Base-by-base conservation (phyloP, 30 jellyfish, hydroid and myxozoan species). In the Aurelia sp. region DNA sequence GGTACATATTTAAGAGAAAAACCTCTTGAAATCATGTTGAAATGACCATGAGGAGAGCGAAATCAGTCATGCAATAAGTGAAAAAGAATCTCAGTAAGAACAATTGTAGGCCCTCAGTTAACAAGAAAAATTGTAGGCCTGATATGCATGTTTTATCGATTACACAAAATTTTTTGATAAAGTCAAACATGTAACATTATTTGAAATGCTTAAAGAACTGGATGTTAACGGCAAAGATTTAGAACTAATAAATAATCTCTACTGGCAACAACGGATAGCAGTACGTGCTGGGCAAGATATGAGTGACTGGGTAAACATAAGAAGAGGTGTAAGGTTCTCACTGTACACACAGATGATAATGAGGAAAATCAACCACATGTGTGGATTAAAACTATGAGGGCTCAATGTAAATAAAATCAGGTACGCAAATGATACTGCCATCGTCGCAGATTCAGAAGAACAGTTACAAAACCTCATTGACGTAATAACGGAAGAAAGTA, bases 291-390 rank as follows among this genome's bases (percentile, higher is more conserved):
- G 82, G 74, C 60, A 80, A 80, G 83, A 80, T 80, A 64, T 64
- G 91, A 80, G 91, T 63, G 83, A 80, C 91, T 80, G 83, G 91
- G 83, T 80, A 80, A 80, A 80, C 83, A 80, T 47, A 80, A 74
- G 82, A 80, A 80, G 91, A 80, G 91, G 74, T 65, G 73, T 80
- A 80, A 48, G 91, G 48, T 57, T 57, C 66, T 57, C 66, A n/a
- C n/a, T 57, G 66, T 57, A 57, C 66, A 57, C 66, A 57, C 17
- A 57, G n/a, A 13, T 57, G 17, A 57, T 57, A 13, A 57, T 57
- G 66, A 57, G 15, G n/a, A 57, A 57, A 57, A 57, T 57, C n/a
- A 57, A n/a, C n/a, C n/a, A 57, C 15, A 15, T 13, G 15, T n/a
- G n/a, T 15, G 66, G n/a, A 57, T 13, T 15, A 13, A 57, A n/a